Evolutionary conservation across 2,113 vertebrate species (phyloP).

Genomic region (Vidua chalybeata): DNA sequence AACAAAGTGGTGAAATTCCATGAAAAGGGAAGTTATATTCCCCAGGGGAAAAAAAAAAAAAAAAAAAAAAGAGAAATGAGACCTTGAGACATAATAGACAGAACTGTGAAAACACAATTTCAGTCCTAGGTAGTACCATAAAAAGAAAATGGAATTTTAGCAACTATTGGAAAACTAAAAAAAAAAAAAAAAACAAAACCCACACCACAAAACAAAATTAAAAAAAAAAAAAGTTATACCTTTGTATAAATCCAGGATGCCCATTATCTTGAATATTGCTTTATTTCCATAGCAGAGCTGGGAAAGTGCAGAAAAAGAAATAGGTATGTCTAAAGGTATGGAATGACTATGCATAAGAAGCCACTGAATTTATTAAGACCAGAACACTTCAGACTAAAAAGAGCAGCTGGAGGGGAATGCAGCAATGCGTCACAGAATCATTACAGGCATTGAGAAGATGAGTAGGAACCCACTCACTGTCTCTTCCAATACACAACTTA

Average conservation of each 20-base stretch:
- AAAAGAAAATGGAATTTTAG: not conserved
- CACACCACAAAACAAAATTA: not conserved
- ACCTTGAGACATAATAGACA: not conserved
- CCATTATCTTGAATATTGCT: not conserved
- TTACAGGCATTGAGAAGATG: not conserved
- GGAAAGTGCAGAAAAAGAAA: not conserved
- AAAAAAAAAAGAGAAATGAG: not conserved
- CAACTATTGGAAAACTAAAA: not conserved
- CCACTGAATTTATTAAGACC: not conserved
- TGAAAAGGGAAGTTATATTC: not conserved
- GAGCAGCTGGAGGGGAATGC: not conserved
- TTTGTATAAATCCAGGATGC: not conserved
- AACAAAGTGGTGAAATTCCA: not conserved
- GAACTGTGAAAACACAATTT: not conserved
- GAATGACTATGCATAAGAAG: not conserved
- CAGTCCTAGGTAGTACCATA: not conserved
- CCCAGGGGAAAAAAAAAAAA: not conserved
- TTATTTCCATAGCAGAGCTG: not conserved
- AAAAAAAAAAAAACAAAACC: no score
- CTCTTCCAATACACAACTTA: not conserved
- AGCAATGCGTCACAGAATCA: not conserved
- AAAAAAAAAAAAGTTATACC: not conserved
- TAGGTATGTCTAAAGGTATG: not conserved
- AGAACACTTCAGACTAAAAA: not conserved
- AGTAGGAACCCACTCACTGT: not conserved